A percentile compares a stretch with the other conserved stretches of the same genome.
Conservation (phyloP, 2,888 invertebrate species). For the Apodemia hepburni region DNA sequence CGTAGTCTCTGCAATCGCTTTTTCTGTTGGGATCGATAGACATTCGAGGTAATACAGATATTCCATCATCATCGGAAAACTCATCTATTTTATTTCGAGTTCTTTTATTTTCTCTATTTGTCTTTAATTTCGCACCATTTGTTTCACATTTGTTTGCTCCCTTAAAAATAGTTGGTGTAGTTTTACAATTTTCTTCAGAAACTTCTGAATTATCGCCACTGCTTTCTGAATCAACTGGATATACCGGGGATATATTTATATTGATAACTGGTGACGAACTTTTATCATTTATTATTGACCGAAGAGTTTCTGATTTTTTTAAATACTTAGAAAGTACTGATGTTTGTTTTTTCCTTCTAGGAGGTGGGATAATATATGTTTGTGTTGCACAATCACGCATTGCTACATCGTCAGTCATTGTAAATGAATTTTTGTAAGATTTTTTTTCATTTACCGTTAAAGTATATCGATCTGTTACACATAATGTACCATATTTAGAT, state of each 20-base stretch:
- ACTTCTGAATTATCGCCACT: slow-evolving; percentile 1
- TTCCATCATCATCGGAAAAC: slow-evolving; percentile 56
- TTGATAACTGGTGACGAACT: slow-evolving; percentile 73
- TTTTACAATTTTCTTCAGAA: neutral
- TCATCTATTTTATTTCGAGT: slow-evolving; percentile 39
- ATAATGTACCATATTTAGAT: slow-evolving; percentile 51
- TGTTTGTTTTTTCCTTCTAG: slow-evolving; percentile 52
- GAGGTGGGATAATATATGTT: slow-evolving; percentile 53
- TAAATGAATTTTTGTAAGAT: slow-evolving; percentile 52
- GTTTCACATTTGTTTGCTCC: slow-evolving; percentile 57
- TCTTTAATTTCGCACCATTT: slow-evolving; percentile 22
- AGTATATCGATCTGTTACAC: slow-evolving; percentile 50
- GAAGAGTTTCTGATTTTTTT: slow-evolving; percentile 37
- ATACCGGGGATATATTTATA: slow-evolving; percentile 81
- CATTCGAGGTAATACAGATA: slow-evolving; percentile 50
- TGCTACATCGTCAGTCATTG: slow-evolving; percentile 56
- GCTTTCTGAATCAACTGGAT: slow-evolving; percentile 57
- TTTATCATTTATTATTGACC: slow-evolving; percentile 43
- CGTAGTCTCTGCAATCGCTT: slow-evolving; percentile 46
- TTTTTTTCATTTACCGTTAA: slow-evolving; percentile 51
- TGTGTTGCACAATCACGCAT: slow-evolving; percentile 54
- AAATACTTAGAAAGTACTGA: slow-evolving; percentile 41
- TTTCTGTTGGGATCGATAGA: slow-evolving; percentile 38
- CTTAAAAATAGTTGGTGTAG: neutral
- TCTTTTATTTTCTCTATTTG: slow-evolving; percentile 32